Evolutionary conservation across 2,888 invertebrate genomes (phyloP).

Genomic region (Cactoblastis cactorum): DNA sequence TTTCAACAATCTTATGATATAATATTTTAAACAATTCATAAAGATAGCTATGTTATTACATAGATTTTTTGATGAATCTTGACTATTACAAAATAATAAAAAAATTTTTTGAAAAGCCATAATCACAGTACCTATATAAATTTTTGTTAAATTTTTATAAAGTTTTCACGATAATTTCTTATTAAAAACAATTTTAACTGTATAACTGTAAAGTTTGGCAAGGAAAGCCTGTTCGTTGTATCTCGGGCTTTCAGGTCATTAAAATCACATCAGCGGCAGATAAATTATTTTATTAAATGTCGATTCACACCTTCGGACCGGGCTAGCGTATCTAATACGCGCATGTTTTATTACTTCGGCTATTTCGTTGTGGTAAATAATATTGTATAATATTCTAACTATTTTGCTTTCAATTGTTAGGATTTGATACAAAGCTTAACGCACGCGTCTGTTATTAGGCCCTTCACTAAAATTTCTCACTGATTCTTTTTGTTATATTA

Average conservation of each 20-base stretch:
- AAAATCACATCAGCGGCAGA: slow-evolving; percentile 68
- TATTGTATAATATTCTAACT: neutral
- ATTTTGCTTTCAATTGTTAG: neutral
- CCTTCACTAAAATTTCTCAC: neutral
- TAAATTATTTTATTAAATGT: slow-evolving; percentile 74
- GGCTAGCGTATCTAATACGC: slow-evolving; percentile 53
- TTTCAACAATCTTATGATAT: too few relatives aligned
- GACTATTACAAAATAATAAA: too few relatives aligned
- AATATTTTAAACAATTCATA: too few relatives aligned
- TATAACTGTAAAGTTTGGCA: slow-evolving; percentile 17
- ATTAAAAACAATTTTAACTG: neutral
- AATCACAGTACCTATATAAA: too few relatives aligned
- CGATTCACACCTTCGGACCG: slow-evolving; percentile 69
- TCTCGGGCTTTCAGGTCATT: slow-evolving; percentile 46
- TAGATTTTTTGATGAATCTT: too few relatives aligned
- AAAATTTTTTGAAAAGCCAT: too few relatives aligned
- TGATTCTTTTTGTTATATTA: neutral
- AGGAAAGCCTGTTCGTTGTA: neutral
- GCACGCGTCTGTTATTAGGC: neutral
- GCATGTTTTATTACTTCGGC: slow-evolving; percentile 31
- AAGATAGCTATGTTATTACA: too few relatives aligned
- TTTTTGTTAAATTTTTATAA: too few relatives aligned
- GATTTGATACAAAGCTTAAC: neutral
- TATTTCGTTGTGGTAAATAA: slow-evolving; percentile 14
- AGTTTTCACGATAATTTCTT: too few relatives aligned